These are phyloP conservation scores for Mesocricetus auratus DNA, from an alignment of 2,113 vertebrate species.

Conservation along the genomic window DNA sequence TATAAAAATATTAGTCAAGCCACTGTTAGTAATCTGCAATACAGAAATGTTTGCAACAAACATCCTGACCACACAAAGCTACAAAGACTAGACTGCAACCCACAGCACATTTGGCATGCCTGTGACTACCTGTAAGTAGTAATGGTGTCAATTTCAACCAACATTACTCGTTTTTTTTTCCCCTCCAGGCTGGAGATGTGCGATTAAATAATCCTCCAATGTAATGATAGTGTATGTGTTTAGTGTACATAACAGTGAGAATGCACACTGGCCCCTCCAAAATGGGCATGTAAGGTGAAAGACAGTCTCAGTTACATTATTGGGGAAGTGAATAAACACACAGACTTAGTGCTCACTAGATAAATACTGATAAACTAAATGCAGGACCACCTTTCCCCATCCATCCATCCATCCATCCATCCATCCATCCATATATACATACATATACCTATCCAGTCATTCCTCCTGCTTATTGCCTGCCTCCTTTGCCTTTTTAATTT, in stretches of 20 bases:
- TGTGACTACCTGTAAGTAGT: conserved; percentile 36
- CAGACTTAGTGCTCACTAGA: neutral
- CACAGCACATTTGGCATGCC: conserved; percentile 3
- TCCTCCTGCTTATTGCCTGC: neutral
- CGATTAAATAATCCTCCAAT: neutral
- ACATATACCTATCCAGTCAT: too few species aligned
- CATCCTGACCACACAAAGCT: neutral
- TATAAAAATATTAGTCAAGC: neutral
- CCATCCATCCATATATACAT: too few species aligned
- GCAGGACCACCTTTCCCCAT: too few species aligned
- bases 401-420: neutral
- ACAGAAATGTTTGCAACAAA: neutral
- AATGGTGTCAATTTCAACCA: conserved; percentile 36
- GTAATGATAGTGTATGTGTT: neutral
- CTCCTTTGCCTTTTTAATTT: neutral
- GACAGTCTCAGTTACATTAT: neutral
- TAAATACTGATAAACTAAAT: neutral
- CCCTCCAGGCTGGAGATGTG: neutral
- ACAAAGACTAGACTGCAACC: neutral
- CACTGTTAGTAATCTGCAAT: neutral
- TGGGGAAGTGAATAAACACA: neutral
- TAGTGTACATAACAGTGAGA: neutral
- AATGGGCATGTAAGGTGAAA: neutral
- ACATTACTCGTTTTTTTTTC: neutral
- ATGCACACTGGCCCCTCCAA: neutral